Evolutionary conservation across 2,113 vertebrate species (phyloP).

Genomic region (Candoia aspera): DNA sequence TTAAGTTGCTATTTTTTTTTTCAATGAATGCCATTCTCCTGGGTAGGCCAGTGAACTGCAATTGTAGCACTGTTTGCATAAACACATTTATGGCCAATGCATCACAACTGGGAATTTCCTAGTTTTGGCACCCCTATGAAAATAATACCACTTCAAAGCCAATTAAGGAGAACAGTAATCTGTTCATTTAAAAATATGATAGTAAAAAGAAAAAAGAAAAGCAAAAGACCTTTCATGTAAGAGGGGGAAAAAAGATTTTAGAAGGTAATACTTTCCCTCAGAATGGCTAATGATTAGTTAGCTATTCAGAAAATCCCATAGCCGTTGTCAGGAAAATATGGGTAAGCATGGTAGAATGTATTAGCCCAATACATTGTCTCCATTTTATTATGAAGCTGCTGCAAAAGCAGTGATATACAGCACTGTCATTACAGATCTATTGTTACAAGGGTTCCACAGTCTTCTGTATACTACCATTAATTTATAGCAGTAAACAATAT

Average conservation of each 20-base stretch:
- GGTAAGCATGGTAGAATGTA: slow-evolving; percentile 81
- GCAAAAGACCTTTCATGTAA: slow-evolving; percentile 34
- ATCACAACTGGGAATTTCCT: slow-evolving; percentile 29
- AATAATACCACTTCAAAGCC: slow-evolving; percentile 16
- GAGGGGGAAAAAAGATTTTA: slow-evolving; percentile 19
- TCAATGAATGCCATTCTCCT: neutral
- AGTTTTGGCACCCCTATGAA: slow-evolving; percentile 27
- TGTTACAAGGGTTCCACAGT: slow-evolving; percentile 85
- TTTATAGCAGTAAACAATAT: slow-evolving; percentile 98
- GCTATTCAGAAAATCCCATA: slow-evolving; percentile 79
- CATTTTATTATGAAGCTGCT: slow-evolving; percentile 85
- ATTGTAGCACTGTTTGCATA: slow-evolving; percentile 27
- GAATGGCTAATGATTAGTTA: slow-evolving; percentile 56
- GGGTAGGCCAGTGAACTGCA: neutral
- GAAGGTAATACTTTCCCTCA: neutral
- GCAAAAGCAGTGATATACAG: slow-evolving; percentile 89
- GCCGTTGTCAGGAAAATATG: slow-evolving; percentile 87
- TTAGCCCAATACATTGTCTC: slow-evolving; percentile 90
- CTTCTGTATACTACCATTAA: slow-evolving; percentile 83
- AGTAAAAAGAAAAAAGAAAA: slow-evolving; percentile 13
- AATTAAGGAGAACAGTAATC: neutral
- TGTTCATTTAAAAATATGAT: slow-evolving; percentile 40
- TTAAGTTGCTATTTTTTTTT: slow-evolving; percentile 34
- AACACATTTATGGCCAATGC: slow-evolving; percentile 31
- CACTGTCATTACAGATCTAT: slow-evolving; percentile 88